Evolutionary conservation across 2,113 vertebrate genomes (phyloP).

Genomic region (Empidonax traillii): DNA sequence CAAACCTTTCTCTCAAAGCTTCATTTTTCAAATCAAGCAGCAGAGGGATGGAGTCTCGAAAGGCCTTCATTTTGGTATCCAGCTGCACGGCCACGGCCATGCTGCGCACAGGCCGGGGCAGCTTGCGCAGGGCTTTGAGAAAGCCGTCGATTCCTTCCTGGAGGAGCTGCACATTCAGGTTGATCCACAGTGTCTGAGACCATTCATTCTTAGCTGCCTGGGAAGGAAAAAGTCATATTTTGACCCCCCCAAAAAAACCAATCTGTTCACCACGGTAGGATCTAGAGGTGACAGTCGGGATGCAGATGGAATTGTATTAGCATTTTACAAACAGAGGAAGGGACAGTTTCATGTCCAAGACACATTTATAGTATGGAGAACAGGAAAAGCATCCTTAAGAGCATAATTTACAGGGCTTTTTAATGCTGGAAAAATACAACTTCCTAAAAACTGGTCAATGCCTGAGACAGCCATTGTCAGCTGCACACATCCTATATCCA

Average conservation of each 20-base stretch:
- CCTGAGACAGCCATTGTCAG: background rate
- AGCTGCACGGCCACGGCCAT: constrained; percentile 80
- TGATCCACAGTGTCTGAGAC: constrained; percentile 91
- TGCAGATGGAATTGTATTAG: background rate
- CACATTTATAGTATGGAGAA: background rate
- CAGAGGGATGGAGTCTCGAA: constrained; percentile 90
- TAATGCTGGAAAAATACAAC: background rate
- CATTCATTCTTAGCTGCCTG: constrained; percentile 89
- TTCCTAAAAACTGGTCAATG: background rate
- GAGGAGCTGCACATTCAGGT: constrained; percentile 87
- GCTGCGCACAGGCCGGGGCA: constrained; percentile 80
- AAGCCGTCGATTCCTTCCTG: constrained; percentile 87
- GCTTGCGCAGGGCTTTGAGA: constrained; percentile 79
- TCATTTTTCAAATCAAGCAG: constrained; percentile 94
- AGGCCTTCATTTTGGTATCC: constrained; percentile 88
- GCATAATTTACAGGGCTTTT: background rate
- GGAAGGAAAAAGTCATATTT: background rate
- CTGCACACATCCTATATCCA: background rate
- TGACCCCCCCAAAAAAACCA: background rate
- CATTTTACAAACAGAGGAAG: background rate
- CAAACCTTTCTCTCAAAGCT: constrained; percentile 91
- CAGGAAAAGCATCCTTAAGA: background rate
- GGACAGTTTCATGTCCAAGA: background rate
- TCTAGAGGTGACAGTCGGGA: background rate
- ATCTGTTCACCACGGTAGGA: background rate